Evolutionary conservation across 1,140 invertebrate species (phyloP).

Genomic region (Ruditapes philippinarum): DNA sequence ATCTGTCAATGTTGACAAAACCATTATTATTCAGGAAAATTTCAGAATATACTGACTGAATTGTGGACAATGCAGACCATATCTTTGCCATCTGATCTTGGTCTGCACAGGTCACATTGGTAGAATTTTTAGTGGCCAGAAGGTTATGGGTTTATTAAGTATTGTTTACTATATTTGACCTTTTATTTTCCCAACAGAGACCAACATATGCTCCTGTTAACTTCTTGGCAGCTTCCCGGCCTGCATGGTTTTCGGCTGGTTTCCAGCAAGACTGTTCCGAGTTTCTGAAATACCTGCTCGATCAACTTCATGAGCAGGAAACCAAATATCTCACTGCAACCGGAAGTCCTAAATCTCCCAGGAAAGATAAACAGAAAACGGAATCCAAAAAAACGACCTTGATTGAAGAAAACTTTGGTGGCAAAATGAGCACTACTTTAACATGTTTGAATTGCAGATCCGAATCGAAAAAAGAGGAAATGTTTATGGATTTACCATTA

Average conservation of each 20-base stretch:
- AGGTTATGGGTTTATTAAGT: too few relatives aligned
- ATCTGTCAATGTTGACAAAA: too few relatives aligned
- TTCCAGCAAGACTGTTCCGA: slow-evolving; percentile 96
- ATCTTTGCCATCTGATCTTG: too few relatives aligned
- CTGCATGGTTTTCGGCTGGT: slow-evolving; percentile 92
- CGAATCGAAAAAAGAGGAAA: slow-evolving; percentile 91
- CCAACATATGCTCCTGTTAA: slow-evolving; percentile 90
- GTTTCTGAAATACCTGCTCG: slow-evolving; percentile 92
- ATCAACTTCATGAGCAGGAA: slow-evolving; percentile 92
- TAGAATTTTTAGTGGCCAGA: too few relatives aligned
- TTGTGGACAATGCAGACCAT: too few relatives aligned
- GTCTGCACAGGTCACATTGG: too few relatives aligned
- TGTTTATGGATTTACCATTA: slow-evolving; percentile 93
- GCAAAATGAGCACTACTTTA: slow-evolving; percentile 91
- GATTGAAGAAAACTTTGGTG: slow-evolving; percentile 92
- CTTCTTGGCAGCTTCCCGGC: slow-evolving; percentile 90
- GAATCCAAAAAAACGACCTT: slow-evolving; percentile 81
- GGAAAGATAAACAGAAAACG: not conserved
- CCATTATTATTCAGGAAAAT: too few relatives aligned
- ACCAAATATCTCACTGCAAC: slow-evolving; percentile 45
- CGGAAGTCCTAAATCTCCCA: not conserved
- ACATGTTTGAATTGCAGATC: slow-evolving; percentile 91
- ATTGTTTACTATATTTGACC: too few relatives aligned
- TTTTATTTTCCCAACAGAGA: too few relatives aligned
- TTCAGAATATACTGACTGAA: too few relatives aligned